Conservation (phyloP, 2,888 invertebrate genomes). For the Dorcus parallelipipedus region DNA sequence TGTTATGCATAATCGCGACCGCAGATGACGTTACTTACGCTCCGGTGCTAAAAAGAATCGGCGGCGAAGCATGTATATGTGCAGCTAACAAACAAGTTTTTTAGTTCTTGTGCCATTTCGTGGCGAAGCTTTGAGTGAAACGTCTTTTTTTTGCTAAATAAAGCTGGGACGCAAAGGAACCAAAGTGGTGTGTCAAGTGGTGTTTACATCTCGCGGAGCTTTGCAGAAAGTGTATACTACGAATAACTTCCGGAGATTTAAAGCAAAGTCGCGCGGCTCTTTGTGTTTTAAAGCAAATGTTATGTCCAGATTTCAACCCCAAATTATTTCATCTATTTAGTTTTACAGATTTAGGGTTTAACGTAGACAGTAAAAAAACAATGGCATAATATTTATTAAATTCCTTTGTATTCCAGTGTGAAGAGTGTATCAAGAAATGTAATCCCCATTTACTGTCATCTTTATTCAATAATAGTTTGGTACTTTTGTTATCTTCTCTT, state of each 20-base stretch:
- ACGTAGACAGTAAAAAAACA: too few relatives aligned
- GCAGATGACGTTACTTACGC: slow-evolving; percentile 13
- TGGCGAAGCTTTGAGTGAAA: slow-evolving; percentile 1
- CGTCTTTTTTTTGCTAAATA: background rate
- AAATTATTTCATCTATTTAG: too few relatives aligned
- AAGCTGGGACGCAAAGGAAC: background rate
- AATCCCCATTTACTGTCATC: too few relatives aligned
- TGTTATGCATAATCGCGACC: slow-evolving; percentile 16
- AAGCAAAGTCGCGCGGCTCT: background rate
- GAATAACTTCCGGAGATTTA: background rate
- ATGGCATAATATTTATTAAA: too few relatives aligned
- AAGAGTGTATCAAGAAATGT: too few relatives aligned
- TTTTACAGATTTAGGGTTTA: too few relatives aligned
- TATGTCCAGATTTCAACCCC: too few relatives aligned
- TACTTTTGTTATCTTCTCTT: too few relatives aligned
- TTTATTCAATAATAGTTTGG: too few relatives aligned
- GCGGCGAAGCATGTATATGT: slow-evolving; percentile 3
- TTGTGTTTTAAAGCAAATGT: background rate
- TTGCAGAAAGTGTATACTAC: background rate
- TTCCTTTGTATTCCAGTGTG: too few relatives aligned
- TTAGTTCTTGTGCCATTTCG: slow-evolving; percentile 5
- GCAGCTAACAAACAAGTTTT: slow-evolving; percentile 8
- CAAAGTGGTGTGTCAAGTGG: slow-evolving; percentile 3
- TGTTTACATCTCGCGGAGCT: slow-evolving; percentile 1
- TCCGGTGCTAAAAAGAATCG: slow-evolving; percentile 10